These are phyloP conservation scores for Euschistus heros DNA, from an alignment of 1,140 invertebrate species.

Conservation along the genomic window DNA sequence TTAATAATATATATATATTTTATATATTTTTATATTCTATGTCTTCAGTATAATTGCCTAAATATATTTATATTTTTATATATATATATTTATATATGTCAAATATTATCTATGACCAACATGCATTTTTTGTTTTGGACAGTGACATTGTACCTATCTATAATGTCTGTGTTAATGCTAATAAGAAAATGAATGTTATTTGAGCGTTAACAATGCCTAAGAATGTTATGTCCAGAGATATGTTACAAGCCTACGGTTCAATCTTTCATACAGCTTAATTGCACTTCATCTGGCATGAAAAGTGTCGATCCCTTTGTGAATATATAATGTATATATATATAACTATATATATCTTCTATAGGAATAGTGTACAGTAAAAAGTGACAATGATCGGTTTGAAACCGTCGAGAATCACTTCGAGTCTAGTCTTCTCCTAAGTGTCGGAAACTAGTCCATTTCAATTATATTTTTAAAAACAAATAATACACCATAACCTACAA, in stretches of 20 bases:
- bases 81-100: conserved; percentile 12
- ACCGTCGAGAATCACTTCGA: conserved; percentile 19
- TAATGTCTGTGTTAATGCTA: conserved; percentile 1
- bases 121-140: conserved; percentile 5
- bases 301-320: neutral
- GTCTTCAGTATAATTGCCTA: conserved; percentile 13
- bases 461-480: conserved; percentile 6
- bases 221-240: conserved; percentile 2
- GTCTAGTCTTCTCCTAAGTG: conserved; percentile 23
- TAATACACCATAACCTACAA: conserved; percentile 16
- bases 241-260: neutral
- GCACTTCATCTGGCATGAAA: conserved; percentile 1
- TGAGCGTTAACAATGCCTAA: conserved; percentile 4
- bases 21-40: conserved; percentile 16
- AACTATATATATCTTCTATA: neutral
- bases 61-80: conserved; percentile 15
- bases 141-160: neutral
- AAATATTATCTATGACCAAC: conserved; percentile 13
- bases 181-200: neutral
- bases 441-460: conserved; percentile 18
- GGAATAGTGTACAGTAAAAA: neutral
- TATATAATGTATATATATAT: too few relatives aligned
- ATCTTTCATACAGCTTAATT: neutral
- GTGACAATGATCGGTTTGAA: neutral
- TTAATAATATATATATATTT: conserved; percentile 16